These are phyloP conservation scores for Lanistes nyassanus DNA, from an alignment of 1,140 invertebrate species.

Conservation along the genomic window DNA sequence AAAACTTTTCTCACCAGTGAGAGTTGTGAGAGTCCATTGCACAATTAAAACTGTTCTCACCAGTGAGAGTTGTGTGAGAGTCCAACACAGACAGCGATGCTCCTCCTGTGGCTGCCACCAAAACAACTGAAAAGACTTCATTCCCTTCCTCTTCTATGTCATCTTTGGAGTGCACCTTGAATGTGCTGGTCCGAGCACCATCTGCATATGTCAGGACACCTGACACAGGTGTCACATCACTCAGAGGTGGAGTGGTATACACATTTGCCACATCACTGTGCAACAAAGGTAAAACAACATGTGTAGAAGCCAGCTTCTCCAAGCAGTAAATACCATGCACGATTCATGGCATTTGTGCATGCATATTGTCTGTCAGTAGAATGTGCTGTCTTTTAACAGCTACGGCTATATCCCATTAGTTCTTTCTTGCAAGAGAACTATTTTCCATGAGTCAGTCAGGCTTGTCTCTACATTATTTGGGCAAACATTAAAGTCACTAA, in stretches of 20 bases:
- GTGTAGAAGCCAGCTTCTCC: no score
- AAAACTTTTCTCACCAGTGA: no score
- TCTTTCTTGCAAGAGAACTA: no score
- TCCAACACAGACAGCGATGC: conserved; percentile 48
- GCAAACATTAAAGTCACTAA: no score
- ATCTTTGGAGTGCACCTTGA: conserved; percentile 49
- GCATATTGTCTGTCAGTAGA: no score
- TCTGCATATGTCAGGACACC: conserved; percentile 50
- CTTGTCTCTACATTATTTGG: no score
- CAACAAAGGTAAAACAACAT: conserved; percentile 9
- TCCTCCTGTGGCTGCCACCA: conserved; percentile 55
- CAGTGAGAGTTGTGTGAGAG: conserved; percentile 53
- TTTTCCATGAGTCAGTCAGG: no score
- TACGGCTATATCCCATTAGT: no score
- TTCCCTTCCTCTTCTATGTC: conserved; percentile 59
- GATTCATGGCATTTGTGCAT: no score
- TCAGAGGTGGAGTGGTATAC: conserved; percentile 40
- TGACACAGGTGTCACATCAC: conserved; percentile 57
- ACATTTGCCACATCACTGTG: conserved; percentile 55
- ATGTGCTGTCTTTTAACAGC: no score
- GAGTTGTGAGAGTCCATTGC: no score
- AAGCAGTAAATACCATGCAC: no score
- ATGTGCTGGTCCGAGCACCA: conserved; percentile 27
- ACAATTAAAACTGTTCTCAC: conserved; percentile 25
- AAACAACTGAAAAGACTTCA: conserved; percentile 57